phyloP scores from a whole-genome alignment of 1,140 invertebrate species.

The Polypedilum pembai region DNA sequence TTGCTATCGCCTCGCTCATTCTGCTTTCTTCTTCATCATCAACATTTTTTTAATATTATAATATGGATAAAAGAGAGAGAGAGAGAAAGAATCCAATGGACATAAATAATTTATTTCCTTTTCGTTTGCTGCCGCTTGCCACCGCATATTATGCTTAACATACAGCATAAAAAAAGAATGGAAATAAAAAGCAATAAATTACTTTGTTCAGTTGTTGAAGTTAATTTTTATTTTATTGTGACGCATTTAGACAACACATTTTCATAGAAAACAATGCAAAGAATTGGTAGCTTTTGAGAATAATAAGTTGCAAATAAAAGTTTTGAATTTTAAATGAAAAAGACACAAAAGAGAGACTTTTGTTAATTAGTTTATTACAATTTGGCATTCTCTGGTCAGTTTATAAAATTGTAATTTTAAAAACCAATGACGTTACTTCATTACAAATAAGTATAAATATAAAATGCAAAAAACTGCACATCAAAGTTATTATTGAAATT shows the following conservation, averaged over 20 bases:
- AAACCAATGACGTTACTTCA: no score
- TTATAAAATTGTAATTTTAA: no score
- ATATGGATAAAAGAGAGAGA: not conserved
- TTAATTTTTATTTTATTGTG: conserved; percentile 15
- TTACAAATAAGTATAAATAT: no score
- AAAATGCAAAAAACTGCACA: no score
- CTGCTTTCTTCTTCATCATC: not conserved
- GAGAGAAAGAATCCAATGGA: not conserved
- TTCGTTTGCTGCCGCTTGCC: not conserved
- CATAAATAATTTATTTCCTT: conserved; percentile 20
- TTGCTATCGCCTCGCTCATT: not conserved
- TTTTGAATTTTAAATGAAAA: no score
- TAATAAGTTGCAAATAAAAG: no score
- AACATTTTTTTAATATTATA: not conserved
- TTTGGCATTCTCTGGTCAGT: no score
- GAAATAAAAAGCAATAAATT: conserved; percentile 8
- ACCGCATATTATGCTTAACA: conserved; percentile 10
- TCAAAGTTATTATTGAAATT: no score
- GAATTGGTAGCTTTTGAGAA: no score
- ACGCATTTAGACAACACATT: not conserved
- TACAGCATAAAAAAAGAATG: not conserved
- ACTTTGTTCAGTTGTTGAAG: conserved; percentile 8
- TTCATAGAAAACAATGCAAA: not conserved
- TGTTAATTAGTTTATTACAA: no score
- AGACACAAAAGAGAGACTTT: no score